phyloP scores from a whole-genome alignment of 2,797 vertebrate genomes.

The Antrozous pallidus region DNA sequence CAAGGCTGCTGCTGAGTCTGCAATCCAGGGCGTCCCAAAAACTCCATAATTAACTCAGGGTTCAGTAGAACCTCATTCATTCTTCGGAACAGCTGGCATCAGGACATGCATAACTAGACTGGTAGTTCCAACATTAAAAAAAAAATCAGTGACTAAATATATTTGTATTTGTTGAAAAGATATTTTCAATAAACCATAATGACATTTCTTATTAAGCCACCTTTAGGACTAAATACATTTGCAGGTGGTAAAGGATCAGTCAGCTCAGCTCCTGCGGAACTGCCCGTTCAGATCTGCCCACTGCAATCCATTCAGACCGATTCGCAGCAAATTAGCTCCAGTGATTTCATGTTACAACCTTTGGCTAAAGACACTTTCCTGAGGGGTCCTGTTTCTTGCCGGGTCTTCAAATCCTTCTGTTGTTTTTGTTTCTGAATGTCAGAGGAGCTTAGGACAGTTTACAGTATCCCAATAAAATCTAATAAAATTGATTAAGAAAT shows the following conservation, averaged over 20 bases:
- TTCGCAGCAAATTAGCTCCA: slow-evolving; percentile 41
- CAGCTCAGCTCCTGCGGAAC: slow-evolving; percentile 34
- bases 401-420: background rate
- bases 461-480: background rate
- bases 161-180: slow-evolving; percentile 40
- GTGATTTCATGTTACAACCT: background rate
- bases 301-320: slow-evolving; percentile 31
- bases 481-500: background rate
- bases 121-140: slow-evolving; percentile 10
- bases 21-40: background rate
- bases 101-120: background rate
- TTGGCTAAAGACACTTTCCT: slow-evolving; percentile 7
- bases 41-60: slow-evolving; percentile 14
- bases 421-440: slow-evolving; percentile 36
- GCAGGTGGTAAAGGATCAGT: slow-evolving; percentile 51
- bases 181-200: slow-evolving; percentile 57
- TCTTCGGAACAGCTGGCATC: slow-evolving; percentile 37
- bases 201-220: slow-evolving; percentile 56
- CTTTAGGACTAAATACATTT: slow-evolving; percentile 53
- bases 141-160: slow-evolving; percentile 3
- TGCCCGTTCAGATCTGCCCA: slow-evolving; percentile 34
- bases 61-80: slow-evolving; percentile 18
- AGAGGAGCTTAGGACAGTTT: background rate
- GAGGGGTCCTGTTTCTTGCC: background rate
- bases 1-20: background rate